Evolutionary conservation across 2,888 invertebrate genomes (phyloP).

Genomic region (Aelia acuminata): DNA sequence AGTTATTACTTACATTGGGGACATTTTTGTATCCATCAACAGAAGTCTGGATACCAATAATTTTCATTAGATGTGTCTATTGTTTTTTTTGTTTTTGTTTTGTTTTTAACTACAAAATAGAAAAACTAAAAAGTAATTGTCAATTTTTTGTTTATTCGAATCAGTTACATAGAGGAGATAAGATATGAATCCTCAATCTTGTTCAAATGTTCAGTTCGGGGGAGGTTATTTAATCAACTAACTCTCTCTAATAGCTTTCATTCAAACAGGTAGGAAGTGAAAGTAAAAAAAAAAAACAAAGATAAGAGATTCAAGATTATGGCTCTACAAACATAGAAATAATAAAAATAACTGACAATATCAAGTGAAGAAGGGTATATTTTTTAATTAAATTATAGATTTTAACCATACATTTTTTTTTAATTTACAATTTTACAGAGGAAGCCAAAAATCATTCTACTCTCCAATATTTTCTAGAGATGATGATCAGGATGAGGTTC

Average conservation of each 20-base stretch:
- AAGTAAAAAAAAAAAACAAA: background rate
- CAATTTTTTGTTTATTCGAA: background rate
- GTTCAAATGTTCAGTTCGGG: background rate
- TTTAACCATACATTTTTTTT: no score
- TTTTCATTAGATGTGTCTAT: background rate
- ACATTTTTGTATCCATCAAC: background rate
- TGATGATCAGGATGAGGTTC: no score
- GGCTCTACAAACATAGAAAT: no score
- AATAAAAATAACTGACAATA: no score
- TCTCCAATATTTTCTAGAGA: no score
- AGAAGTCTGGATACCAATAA: background rate
- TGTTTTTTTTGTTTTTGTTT: background rate
- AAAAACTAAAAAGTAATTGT: background rate
- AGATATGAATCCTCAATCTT: background rate
- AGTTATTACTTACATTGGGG: background rate
- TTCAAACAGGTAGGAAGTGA: background rate
- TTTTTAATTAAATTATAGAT: no score
- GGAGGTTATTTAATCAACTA: background rate
- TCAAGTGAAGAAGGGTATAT: no score
- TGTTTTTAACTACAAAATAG: background rate
- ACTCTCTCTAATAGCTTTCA: background rate
- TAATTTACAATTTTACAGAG: no score
- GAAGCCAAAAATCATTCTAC: no score
- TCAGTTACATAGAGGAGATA: slow-evolving; percentile 8
- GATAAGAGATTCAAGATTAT: no score